A percentile compares a stretch with the other conserved stretches of the same genome.
phyloP scores from a whole-genome alignment of 1,140 invertebrate species.

The Carposina sasakii region DNA sequence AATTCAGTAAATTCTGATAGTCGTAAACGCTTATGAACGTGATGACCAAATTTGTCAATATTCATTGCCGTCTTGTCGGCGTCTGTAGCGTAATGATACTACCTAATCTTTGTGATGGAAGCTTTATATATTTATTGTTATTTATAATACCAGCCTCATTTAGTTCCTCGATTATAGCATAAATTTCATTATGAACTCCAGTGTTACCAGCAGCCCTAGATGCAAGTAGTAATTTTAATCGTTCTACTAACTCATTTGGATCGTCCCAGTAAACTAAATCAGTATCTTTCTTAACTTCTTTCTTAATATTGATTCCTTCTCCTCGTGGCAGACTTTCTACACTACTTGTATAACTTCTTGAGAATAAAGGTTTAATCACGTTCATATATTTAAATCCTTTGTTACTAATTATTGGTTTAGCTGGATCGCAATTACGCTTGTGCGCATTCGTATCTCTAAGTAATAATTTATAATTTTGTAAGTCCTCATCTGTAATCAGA shows the following conservation, averaged over 20 bases:
- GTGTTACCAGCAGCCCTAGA: slow-evolving; percentile 41
- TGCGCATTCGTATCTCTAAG: slow-evolving; percentile 1
- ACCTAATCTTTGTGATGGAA: neutral
- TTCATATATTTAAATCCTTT: neutral
- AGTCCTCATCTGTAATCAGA: neutral
- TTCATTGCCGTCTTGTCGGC: too few species aligned
- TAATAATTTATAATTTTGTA: neutral
- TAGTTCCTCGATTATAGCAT: slow-evolving; percentile 45
- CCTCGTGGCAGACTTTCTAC: neutral
- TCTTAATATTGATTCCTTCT: slow-evolving; percentile 27
- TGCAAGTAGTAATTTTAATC: slow-evolving; percentile 37
- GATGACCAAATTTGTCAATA: slow-evolving; percentile 23
- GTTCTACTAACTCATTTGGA: slow-evolving; percentile 37
- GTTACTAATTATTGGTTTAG: neutral
- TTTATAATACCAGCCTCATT: slow-evolving; percentile 3
- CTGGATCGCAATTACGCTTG: neutral
- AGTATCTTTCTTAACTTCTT: slow-evolving; percentile 4
- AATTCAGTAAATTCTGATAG: neutral
- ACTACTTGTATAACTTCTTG: slow-evolving; percentile 1
- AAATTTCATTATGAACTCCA: slow-evolving; percentile 45
- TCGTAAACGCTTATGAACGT: slow-evolving; percentile 7
- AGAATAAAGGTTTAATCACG: slow-evolving; percentile 12
- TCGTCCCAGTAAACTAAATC: slow-evolving; percentile 41
- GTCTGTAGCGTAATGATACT: too few species aligned
- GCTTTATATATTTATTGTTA: slow-evolving; percentile 1